phyloP scores from a whole-genome alignment of 37 sponge, comb jelly and placozoan species.

The Diacarnus erythraeanus region DNA sequence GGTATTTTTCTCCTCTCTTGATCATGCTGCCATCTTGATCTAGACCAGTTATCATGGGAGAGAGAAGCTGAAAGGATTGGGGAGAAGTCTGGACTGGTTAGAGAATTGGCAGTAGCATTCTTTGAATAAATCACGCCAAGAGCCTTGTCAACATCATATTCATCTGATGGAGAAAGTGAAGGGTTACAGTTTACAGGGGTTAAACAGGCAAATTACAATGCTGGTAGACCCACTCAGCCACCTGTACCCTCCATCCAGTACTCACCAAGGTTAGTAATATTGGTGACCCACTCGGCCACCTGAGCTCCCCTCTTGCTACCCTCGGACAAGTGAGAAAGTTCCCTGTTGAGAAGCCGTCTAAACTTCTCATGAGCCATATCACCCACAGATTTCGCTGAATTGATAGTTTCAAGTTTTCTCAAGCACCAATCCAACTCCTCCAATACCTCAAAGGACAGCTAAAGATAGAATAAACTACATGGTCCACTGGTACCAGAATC shows the following conservation, averaged over 20 bases:
- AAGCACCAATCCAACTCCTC: conserved; percentile 88
- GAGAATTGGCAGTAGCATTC: neutral
- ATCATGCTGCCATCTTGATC: too few species aligned
- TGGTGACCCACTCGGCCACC: conserved; percentile 69
- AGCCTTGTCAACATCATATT: neutral
- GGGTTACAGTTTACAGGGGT: too few species aligned
- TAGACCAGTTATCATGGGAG: neutral
- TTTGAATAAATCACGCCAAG: neutral
- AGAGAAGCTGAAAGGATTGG: neutral
- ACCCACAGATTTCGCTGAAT: conserved; percentile 84
- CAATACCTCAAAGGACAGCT: conserved; percentile 60
- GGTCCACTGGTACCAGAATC: neutral
- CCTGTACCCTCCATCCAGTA: conserved; percentile 18
- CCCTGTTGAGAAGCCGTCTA: conserved; percentile 54
- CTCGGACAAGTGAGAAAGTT: conserved; percentile 71
- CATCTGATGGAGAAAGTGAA: conserved; percentile 1
- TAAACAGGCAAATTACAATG: too few species aligned
- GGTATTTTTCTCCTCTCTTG: neutral
- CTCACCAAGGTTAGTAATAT: conserved; percentile 40
- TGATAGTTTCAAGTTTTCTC: conserved; percentile 76
- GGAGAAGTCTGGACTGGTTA: neutral
- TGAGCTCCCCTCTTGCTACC: conserved; percentile 56
- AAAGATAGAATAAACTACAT: neutral
- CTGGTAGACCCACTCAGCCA: conserved; percentile 11
- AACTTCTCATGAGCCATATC: conserved; percentile 88